A percentile compares a stretch with the other conserved stretches of the same genome.
Conservation (phyloP, 2,797 vertebrate genomes). For the Cuniculus paca region DNA sequence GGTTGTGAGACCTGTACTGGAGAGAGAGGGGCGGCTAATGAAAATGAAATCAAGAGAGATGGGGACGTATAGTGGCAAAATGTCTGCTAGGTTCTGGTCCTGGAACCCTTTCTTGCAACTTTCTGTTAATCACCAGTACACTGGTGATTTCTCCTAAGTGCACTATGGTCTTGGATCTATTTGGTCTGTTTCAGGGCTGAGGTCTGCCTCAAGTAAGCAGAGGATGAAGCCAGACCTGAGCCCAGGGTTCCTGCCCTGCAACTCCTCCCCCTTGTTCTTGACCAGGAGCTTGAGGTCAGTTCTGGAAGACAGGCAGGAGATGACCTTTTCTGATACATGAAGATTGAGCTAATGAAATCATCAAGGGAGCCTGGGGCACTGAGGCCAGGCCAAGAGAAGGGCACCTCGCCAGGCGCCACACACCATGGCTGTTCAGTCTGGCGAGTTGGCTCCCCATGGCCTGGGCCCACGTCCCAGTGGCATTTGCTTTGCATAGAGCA, state of each 20-base stretch:
- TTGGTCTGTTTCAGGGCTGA: background rate
- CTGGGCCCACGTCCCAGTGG: background rate
- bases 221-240: background rate
- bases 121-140: background rate
- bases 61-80: background rate
- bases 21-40: background rate
- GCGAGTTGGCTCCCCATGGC: background rate
- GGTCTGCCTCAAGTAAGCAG: background rate
- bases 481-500: constrained; percentile 31
- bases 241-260: background rate
- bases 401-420: constrained; percentile 49
- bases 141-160: background rate
- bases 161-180: background rate
- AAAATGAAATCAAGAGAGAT: background rate
- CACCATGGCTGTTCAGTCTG: background rate
- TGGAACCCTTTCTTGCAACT: background rate
- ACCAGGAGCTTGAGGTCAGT: background rate
- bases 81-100: background rate
- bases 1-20: background rate
- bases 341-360: constrained; percentile 42
- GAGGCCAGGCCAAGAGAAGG: background rate
- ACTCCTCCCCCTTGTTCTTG: background rate
- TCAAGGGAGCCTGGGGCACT: background rate
- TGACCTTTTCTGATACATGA: background rate
- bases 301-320: background rate